These are phyloP conservation scores for Rhinichthys klamathensis DNA, from an alignment of 2,113 vertebrate species.

Conservation along the genomic window DNA sequence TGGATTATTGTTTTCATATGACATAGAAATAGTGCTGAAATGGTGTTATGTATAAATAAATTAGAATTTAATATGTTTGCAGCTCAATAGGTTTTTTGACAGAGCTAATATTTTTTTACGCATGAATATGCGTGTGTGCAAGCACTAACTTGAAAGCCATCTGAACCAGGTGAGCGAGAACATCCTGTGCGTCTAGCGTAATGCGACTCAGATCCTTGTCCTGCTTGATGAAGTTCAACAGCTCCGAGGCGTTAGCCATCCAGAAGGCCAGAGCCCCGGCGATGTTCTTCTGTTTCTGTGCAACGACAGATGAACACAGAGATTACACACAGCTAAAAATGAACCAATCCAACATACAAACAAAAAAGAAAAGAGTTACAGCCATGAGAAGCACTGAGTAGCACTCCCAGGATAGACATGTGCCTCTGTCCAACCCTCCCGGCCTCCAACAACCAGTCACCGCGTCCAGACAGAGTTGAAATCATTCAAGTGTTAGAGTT, in stretches of 20 bases:
- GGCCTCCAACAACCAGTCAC: constrained; percentile 84
- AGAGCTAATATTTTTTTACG: background rate
- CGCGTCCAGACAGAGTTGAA: background rate
- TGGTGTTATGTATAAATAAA: background rate
- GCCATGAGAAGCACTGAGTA: constrained; percentile 77
- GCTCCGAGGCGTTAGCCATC: constrained; percentile 99
- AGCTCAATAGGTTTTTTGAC: background rate
- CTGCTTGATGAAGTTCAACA: constrained; percentile 98
- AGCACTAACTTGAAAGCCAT: constrained; percentile 95
- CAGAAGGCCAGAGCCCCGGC: constrained; percentile 98
- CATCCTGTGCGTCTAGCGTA: constrained; percentile 94
- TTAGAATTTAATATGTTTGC: background rate
- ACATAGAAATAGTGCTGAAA: background rate
- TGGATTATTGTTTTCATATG: background rate
- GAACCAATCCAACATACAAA: background rate
- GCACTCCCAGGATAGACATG: constrained; percentile 86
- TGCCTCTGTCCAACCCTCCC: constrained; percentile 76
- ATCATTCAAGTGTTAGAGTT: constrained; percentile 17
- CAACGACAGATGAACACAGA: constrained; percentile 49
- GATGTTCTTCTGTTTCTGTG: constrained; percentile 98
- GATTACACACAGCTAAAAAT: constrained; percentile 35
- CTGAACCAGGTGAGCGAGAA: constrained; percentile 95
- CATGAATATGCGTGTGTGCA: background rate
- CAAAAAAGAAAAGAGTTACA: constrained; percentile 61
- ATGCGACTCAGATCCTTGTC: constrained; percentile 93